Evolutionary conservation across 2,797 vertebrate species (phyloP), one percentile per base, ranked within the genome.

Genomic region (Karalla daura): DNA sequence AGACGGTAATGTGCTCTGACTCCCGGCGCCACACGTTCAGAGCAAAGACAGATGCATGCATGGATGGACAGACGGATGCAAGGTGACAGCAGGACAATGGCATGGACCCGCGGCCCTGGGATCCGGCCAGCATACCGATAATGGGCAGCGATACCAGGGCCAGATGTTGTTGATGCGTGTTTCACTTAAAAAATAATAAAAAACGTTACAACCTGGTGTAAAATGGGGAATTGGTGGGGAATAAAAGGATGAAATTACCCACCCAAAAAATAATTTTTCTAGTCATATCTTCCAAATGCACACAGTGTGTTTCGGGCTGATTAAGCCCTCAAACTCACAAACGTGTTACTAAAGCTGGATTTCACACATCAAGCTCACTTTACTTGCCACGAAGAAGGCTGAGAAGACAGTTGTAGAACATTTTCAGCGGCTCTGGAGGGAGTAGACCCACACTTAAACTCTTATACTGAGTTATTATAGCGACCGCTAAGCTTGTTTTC

Each of bases 1-100:
- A 75, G 69, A 74, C 18, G 4, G 66, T 74, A 50, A 82, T 76
- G 78, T 70, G 74, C 63, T 70, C 65, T 27, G 85, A 85, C 74
- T 86, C 68, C 63, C 55, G 36, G 69, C 15, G 21, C 53, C 77
- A 65, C 80, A 37, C 64, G 27, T 20, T 58, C 65, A 50, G 49
- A 15, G 11, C 45, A 49, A 52, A 59, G 78, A 75, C 63, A 47
- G 52, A 84, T 18, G 51, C 43, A 62, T 20, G 56, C 53, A 68
- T 15, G 73, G 63, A 63, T 3, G 60, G 62, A 59, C 62, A 18
- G 74, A 85, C 4, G 58, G 77, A 83, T 68, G 62, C 17, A 43
- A 60, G 63, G 61, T 39, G 80, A 81, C 85, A 77, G 59, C 20
- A 1, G 45, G 67, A 51, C 58, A 50, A 24, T 3, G 28, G 23